Evolutionary conservation across 2,797 vertebrate genomes (phyloP).

Genomic region (Neosalanx taihuensis): DNA sequence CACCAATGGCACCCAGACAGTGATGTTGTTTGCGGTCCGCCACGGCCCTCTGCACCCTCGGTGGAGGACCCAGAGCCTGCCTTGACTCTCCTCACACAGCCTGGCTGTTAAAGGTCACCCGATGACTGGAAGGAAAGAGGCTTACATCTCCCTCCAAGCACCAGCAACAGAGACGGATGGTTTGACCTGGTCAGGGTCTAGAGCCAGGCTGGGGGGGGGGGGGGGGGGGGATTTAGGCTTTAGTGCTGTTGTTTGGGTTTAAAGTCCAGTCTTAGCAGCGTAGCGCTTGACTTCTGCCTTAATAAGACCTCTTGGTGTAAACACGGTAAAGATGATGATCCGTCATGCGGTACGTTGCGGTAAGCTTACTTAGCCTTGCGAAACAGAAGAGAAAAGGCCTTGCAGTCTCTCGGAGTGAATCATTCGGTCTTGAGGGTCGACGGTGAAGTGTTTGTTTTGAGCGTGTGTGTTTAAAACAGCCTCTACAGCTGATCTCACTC

Average conservation of each 20-base stretch:
- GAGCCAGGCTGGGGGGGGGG: slow-evolving; percentile 34
- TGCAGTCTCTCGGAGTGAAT: too few species aligned
- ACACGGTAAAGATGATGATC: slow-evolving; percentile 10
- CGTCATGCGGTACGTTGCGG: slow-evolving; percentile 7
- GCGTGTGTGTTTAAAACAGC: background rate
- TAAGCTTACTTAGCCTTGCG: too few species aligned
- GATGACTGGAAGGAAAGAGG: slow-evolving; percentile 40
- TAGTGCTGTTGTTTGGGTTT: slow-evolving; percentile 17
- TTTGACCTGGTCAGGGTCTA: slow-evolving; percentile 31
- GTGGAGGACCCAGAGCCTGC: slow-evolving; percentile 33
- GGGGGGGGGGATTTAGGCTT: slow-evolving; percentile 36
- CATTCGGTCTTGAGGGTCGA: too few species aligned
- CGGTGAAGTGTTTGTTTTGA: too few species aligned
- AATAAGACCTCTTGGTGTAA: slow-evolving; percentile 21
- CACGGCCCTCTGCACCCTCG: slow-evolving; percentile 47
- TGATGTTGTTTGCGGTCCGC: slow-evolving; percentile 21
- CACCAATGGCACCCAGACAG: slow-evolving; percentile 31
- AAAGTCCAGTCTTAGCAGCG: slow-evolving; percentile 4
- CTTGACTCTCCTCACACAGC: slow-evolving; percentile 39
- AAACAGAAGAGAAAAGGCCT: too few species aligned
- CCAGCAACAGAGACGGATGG: slow-evolving; percentile 21
- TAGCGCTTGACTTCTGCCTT: slow-evolving; percentile 33
- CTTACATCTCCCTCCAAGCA: slow-evolving; percentile 43
- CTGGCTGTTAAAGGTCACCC: slow-evolving; percentile 46
- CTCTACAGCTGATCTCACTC: too few species aligned